Conservation (phyloP, 2,797 vertebrate species). For the Alca torda region DNA sequence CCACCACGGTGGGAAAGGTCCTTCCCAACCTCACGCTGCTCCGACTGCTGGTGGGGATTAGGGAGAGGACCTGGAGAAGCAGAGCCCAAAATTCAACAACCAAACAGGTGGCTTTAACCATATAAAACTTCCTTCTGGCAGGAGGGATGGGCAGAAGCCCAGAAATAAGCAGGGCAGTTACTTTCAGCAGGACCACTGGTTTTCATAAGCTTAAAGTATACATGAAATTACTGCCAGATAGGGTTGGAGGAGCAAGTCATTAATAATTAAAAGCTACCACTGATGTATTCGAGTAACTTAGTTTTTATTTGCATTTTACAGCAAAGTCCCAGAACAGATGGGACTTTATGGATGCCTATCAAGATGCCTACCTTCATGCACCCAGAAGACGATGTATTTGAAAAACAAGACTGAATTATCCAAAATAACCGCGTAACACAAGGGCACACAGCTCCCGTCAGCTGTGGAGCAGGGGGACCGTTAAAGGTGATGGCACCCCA, state of each 20-base stretch:
- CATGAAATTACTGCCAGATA: not conserved
- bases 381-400: not conserved
- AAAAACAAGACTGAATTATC: not conserved
- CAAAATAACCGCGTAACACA: not conserved
- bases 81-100: not conserved
- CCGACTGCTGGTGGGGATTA: not conserved
- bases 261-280: not conserved
- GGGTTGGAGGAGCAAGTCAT: not conserved
- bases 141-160: not conserved
- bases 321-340: not conserved
- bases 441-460: not conserved
- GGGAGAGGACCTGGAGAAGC: not conserved
- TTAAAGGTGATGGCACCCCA: accelerated
- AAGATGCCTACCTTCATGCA: not conserved
- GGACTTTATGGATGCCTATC: not conserved
- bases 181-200: not conserved
- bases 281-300: not conserved
- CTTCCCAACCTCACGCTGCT: not conserved
- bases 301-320: not conserved
- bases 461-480: not conserved
- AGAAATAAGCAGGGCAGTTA: not conserved
- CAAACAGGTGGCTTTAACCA: not conserved
- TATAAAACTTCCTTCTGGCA: not conserved
- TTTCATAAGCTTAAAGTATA: not conserved
- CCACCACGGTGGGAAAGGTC: not conserved